A percentile compares a stretch with the other conserved stretches of the same genome.
These are phyloP conservation scores for Abrostola triplasia DNA, from an alignment of 2,888 invertebrate genomes.

Conservation along the genomic window DNA sequence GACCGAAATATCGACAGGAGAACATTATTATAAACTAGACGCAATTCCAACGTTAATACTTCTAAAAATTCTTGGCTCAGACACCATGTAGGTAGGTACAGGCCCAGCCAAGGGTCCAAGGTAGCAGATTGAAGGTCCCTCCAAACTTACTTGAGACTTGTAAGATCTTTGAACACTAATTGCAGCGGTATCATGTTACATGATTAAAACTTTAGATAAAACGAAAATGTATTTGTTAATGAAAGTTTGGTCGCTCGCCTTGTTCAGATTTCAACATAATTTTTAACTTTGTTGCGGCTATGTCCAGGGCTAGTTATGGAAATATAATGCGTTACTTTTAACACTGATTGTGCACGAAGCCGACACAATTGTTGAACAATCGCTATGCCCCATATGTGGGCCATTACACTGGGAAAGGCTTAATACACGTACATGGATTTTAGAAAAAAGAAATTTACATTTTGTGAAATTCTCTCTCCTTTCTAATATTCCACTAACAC, in stretches of 20 bases:
- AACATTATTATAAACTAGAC: too few species aligned
- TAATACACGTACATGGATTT: too few species aligned
- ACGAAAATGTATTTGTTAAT: constrained; percentile 29
- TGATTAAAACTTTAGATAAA: constrained; percentile 51
- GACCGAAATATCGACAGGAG: too few species aligned
- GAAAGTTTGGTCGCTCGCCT: constrained; percentile 26
- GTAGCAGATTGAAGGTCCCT: constrained; percentile 18
- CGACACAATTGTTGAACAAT: too few species aligned
- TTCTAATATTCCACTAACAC: too few species aligned
- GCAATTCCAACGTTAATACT: not conserved
- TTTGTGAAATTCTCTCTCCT: too few species aligned
- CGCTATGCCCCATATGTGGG: too few species aligned
- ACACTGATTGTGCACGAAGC: too few species aligned
- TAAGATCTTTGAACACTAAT: constrained; percentile 35
- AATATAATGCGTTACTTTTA: too few species aligned
- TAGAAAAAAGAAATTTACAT: too few species aligned
- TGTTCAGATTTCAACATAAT: constrained; percentile 32
- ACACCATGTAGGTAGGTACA: not conserved
- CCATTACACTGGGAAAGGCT: too few species aligned
- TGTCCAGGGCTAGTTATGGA: too few species aligned
- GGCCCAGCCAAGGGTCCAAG: constrained; percentile 19
- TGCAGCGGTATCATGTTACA: constrained; percentile 51
- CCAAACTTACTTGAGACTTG: not conserved
- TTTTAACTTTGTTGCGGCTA: constrained; percentile 4
- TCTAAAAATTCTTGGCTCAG: constrained; percentile 12